These are phyloP conservation scores for Trigoniulus corallinus DNA, from an alignment of 1,140 invertebrate genomes.

Conservation along the genomic window DNA sequence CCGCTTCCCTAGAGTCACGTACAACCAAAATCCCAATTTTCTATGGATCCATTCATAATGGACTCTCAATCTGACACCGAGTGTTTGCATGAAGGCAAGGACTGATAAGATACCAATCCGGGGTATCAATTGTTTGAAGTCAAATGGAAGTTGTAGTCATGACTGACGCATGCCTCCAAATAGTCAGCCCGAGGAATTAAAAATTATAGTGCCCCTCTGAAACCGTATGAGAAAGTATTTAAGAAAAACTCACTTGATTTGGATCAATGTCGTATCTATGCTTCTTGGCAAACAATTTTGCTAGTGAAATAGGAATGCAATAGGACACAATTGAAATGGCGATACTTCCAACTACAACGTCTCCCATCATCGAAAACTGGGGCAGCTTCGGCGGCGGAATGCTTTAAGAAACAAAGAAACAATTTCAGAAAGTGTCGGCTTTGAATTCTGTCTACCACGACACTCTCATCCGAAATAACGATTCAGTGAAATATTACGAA, in stretches of 20 bases:
- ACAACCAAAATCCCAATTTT: too few relatives aligned
- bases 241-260: constrained; percentile 28
- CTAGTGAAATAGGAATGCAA: constrained; percentile 37
- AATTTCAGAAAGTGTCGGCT: too few relatives aligned
- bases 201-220: background rate
- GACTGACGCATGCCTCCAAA: background rate
- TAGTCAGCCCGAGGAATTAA: background rate
- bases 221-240: background rate
- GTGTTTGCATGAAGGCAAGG: too few relatives aligned
- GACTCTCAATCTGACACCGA: too few relatives aligned
- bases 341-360: constrained; percentile 30
- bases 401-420: constrained; percentile 21
- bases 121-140: too few relatives aligned
- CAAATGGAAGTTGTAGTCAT: background rate
- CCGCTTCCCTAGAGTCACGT: too few relatives aligned
- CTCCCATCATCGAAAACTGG: constrained; percentile 33
- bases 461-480: too few relatives aligned
- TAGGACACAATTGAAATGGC: constrained; percentile 35
- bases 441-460: too few relatives aligned
- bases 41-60: too few relatives aligned
- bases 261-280: constrained; percentile 36
- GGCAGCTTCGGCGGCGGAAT: constrained; percentile 39
- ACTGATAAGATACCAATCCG: too few relatives aligned
- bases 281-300: constrained; percentile 36
- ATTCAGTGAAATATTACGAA: too few relatives aligned